Percentiles rank a stretch among this genome's conserved stretches.
Evolutionary conservation across 2,113 vertebrate species (phyloP).

Genomic region (Neopipo cinnamomea): DNA sequence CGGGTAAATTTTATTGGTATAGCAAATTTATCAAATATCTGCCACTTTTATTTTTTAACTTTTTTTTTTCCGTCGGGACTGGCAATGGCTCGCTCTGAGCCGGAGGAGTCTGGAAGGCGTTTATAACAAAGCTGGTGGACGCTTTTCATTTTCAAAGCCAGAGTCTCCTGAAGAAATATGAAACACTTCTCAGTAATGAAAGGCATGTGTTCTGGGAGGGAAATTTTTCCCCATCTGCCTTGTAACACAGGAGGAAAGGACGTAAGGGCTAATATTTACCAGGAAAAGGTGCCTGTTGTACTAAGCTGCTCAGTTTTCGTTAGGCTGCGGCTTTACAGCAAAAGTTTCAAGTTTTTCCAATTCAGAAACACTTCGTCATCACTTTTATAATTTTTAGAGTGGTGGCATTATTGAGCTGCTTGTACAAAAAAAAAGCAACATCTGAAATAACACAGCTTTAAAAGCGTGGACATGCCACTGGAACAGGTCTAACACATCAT

Average conservation of each 20-base stretch:
- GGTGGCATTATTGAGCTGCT: not conserved
- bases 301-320: not conserved
- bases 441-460: not conserved
- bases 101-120: not conserved
- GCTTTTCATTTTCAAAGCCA: not conserved
- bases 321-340: not conserved
- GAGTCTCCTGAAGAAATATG: slow-evolving; percentile 16
- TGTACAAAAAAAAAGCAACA: not conserved
- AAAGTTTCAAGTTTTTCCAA: not conserved
- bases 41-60: not conserved
- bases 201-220: not conserved
- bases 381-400: not conserved
- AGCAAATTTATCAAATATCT: slow-evolving; percentile 55
- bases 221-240: not conserved
- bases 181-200: slow-evolving; percentile 15
- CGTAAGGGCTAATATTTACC: not conserved
- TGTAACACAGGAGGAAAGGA: not conserved
- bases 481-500: not conserved
- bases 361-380: not conserved
- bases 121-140: not conserved
- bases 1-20: slow-evolving; percentile 27
- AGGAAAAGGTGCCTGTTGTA: not conserved
- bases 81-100: not conserved
- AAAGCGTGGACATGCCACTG: not conserved
- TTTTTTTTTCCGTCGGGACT: not conserved